phyloP scores from a whole-genome alignment of 2,797 vertebrate species.

The Pseudochaenichthys georgianus region DNA sequence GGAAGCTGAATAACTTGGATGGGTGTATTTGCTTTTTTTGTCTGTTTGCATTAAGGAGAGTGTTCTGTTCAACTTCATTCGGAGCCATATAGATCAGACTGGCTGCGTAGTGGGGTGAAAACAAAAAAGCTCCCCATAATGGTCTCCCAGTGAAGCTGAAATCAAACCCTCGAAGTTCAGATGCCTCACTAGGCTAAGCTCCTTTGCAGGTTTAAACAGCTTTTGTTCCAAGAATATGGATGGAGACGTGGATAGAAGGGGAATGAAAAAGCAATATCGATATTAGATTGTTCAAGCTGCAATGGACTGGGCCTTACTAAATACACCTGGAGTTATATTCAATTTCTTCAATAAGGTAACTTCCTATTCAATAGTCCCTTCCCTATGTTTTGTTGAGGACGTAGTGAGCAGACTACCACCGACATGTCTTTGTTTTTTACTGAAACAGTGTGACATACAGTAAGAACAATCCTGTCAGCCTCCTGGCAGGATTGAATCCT shows the following conservation, averaged over 20 bases:
- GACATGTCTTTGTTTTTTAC: conserved; percentile 39
- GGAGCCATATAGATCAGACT: conserved; percentile 34
- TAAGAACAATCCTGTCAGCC: conserved; percentile 38
- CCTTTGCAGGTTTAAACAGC: conserved; percentile 25
- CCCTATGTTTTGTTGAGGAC: conserved; percentile 25
- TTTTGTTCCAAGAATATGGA: conserved; percentile 47
- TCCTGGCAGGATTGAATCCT: conserved; percentile 37
- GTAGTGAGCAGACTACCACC: conserved; percentile 46
- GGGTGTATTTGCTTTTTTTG: conserved; percentile 34
- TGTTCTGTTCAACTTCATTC: conserved; percentile 48
- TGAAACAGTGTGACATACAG: conserved; percentile 24
- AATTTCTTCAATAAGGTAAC: background rate
- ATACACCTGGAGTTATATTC: conserved; percentile 13
- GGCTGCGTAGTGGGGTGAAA: conserved; percentile 14
- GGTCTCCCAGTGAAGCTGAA: conserved; percentile 20
- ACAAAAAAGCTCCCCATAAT: conserved; percentile 20
- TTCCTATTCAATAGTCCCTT: conserved; percentile 34
- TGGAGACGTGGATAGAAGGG: conserved; percentile 17
- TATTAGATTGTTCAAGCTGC: conserved; percentile 12
- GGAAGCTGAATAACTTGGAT: conserved; percentile 32
- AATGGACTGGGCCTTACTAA: background rate
- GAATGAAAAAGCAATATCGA: conserved; percentile 18
- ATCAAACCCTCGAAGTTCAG: conserved; percentile 22
- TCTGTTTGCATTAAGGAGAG: conserved; percentile 47
- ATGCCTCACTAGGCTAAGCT: conserved; percentile 27